Base-by-base conservation (phyloP, 2,797 vertebrate genomes). In the Spinibarbus caldwelli region DNA sequence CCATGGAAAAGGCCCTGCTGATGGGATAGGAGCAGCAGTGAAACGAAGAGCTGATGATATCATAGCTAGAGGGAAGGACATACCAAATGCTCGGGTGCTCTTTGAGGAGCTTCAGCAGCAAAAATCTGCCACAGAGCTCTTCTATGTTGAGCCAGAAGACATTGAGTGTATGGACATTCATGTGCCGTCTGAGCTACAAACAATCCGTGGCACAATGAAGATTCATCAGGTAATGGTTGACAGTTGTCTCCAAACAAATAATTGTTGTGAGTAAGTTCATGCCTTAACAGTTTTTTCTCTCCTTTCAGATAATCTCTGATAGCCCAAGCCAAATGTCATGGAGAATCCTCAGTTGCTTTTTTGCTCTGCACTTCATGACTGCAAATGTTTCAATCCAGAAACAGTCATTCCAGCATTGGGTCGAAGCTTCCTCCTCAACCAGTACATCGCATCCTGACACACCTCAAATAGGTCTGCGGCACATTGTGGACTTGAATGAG, bases 21-120 rank as follows among this genome's bases (percentile, higher is more conserved):
- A 77, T 64, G 71, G 82, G 38, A 64, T 76, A 62, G 82, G 71
- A 59, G 49, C 81, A 54, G 70, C 68, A 36, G 81, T 83, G 68
- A 83, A 73, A 38, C 73, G 68, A 82, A 82, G 67, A 82, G 52
- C 80, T 17, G 52, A 73, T 82, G 80, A 54, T 38, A 29, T 73
- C 41, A 59, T 82, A 38, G 80, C 80, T 41, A 57, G 52, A 83
- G 81, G 47, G 19, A 82, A 34, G 81, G 81, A 64, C 34, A 43
- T 83, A 41, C 67, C 49, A 83, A 29, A 82, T 43, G 80, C 68
- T 38, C n/a, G 49, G 38, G 80, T 82, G 15, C 23, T 71, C 29
- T 54, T 82, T 82, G 68, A 82, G 43, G 78, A 80, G 78, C 59
- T 80, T 80, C 62, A 80, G 31, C 78, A 80, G 78, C 78, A 80